phyloP scores from a whole-genome alignment of 2,888 invertebrate genomes.

The Sphaeridia pumilis region DNA sequence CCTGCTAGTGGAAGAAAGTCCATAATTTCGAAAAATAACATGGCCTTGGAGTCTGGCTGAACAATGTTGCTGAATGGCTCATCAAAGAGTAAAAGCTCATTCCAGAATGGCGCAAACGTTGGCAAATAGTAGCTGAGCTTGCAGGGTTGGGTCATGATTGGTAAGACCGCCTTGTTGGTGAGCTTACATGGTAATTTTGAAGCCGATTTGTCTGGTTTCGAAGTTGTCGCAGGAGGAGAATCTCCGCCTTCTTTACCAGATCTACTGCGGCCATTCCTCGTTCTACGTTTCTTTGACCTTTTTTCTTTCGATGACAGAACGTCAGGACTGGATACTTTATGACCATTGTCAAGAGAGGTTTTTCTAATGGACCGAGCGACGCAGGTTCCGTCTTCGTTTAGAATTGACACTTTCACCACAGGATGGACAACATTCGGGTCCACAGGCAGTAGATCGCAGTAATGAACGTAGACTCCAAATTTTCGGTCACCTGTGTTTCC shows the following conservation, averaged over 20 bases:
- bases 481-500: constrained; percentile 39
- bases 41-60: constrained; percentile 39
- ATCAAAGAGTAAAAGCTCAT: constrained; percentile 53
- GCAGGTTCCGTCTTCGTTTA: constrained; percentile 38
- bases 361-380: not conserved
- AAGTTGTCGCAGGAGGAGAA: not conserved
- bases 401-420: constrained; percentile 50
- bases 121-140: constrained; percentile 41
- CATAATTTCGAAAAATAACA: constrained; percentile 47
- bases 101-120: constrained; percentile 47
- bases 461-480: constrained; percentile 47
- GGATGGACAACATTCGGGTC: constrained; percentile 51
- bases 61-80: constrained; percentile 45
- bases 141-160: constrained; percentile 51
- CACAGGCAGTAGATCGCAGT: constrained; percentile 48
- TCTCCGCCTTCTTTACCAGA: no score
- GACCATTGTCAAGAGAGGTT: not conserved
- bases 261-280: constrained; percentile 41
- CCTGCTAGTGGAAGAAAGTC: constrained; percentile 43
- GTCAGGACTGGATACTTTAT: not conserved
- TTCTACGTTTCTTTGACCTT: constrained; percentile 47
- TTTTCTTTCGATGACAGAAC: constrained; percentile 29
- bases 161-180: constrained; percentile 44
- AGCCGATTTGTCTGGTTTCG: not conserved
- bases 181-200: constrained; percentile 15